phyloP scores from a whole-genome alignment of 92 coral and sea anemone genomes.

The Porites lobata region DNA sequence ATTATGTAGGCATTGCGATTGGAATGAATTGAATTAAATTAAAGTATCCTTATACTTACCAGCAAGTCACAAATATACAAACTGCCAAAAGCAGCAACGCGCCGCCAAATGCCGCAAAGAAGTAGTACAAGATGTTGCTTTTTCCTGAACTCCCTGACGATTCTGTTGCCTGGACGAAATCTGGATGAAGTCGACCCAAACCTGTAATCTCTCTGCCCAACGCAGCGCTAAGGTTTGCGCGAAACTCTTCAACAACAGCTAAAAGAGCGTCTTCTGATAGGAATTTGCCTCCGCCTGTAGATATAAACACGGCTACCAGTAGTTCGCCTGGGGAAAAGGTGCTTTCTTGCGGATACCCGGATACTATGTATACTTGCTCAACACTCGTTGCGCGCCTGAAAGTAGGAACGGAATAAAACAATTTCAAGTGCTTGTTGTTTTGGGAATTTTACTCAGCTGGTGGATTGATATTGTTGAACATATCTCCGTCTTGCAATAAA shows the following conservation, averaged over 20 bases:
- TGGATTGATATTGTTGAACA: too few species aligned
- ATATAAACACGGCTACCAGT: slow-evolving; percentile 8
- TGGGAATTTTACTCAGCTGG: too few species aligned
- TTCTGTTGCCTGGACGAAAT: not conserved
- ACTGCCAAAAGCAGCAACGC: not conserved
- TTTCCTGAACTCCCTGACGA: not conserved
- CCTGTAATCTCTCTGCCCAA: slow-evolving; percentile 9
- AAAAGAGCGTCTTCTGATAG: not conserved
- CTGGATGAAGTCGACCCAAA: not conserved
- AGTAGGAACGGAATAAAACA: not conserved
- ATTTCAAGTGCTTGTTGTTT: not conserved
- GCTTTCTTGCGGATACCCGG: slow-evolving; percentile 14
- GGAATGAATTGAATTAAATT: not conserved
- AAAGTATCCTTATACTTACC: slow-evolving; percentile 11
- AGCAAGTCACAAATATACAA: slow-evolving; percentile 24
- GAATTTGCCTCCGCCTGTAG: slow-evolving; percentile 21
- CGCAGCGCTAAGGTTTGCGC: not conserved
- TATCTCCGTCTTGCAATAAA: too few species aligned
- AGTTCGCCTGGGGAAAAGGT: not conserved
- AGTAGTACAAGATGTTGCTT: slow-evolving; percentile 1
- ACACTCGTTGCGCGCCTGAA: slow-evolving; percentile 11
- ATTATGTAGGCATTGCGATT: too few species aligned
- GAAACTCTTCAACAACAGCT: not conserved
- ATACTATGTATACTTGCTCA: slow-evolving; percentile 22
- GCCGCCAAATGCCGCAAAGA: slow-evolving; percentile 18